Conservation (phyloP, 1,140 invertebrate species). For the Cyclargus thomasi region DNA sequence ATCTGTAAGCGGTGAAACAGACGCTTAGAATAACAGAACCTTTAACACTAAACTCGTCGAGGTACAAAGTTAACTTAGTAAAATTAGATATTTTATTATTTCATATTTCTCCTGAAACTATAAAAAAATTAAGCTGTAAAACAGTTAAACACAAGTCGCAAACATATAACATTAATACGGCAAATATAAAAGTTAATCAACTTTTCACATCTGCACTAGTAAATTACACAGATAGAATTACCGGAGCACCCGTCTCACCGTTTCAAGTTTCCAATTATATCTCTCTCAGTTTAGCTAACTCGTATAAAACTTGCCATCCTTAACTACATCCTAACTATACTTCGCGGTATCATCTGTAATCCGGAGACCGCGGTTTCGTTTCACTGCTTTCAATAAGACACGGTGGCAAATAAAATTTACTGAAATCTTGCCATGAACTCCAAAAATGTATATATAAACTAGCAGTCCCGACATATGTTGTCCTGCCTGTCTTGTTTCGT, state of each 20-base stretch:
- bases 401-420: background rate
- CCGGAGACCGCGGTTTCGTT: conserved; percentile 9
- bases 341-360: conserved; percentile 49
- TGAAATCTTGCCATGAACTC: background rate
- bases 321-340: conserved; percentile 50
- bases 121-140: background rate
- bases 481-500: too few species aligned
- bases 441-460: too few species aligned
- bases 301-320: conserved; percentile 68
- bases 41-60: too few species aligned
- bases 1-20: too few species aligned
- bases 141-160: background rate
- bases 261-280: conserved; percentile 72
- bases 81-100: too few species aligned
- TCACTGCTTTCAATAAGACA: background rate
- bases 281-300: conserved; percentile 65
- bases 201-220: conserved; percentile 28
- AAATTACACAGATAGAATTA: conserved; percentile 41
- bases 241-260: conserved; percentile 36
- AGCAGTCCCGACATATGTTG: too few species aligned
- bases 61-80: too few species aligned
- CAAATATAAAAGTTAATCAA: conserved; percentile 24
- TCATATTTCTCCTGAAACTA: too few species aligned
- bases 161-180: background rate
- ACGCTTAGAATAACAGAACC: too few species aligned